Base-by-base conservation (phyloP, 23 tunicate species). In the Trididemnum miniatum region DNA sequence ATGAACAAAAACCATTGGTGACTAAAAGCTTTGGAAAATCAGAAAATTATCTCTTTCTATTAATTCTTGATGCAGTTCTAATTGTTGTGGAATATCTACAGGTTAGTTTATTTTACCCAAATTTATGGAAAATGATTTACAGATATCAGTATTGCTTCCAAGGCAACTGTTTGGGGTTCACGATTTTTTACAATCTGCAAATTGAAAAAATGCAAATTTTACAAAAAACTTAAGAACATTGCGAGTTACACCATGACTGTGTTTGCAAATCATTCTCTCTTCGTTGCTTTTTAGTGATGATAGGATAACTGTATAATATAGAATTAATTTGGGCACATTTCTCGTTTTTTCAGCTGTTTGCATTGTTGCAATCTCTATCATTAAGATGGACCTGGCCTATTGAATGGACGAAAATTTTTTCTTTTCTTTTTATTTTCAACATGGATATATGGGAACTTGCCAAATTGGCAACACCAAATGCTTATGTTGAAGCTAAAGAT, bases 321-420 rank as follows among this genome's bases (percentile, higher is more conserved):
- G 18, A 49, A 49, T 49, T 49, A 9, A 12, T 9, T 49, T n/a
- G n/a, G n/a, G n/a, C n/a, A n/a, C n/a, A n/a, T n/a, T n/a, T n/a
- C n/a, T 20, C 32, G 3, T 67, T 64, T 35, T 57, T 82, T 29
- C 71, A 93, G 93, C 35, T 80, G 23, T 93, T 84, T 57, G 93
- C 98, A 20, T 76, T 93, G 65, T 3, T 93, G 5, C 83, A 73
- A 59, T 93, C 98, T 29, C 38, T 93, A 29, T 85, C 90, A 39
- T 82, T 93, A 44, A 59, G 98, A 39, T 93, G 93, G 98, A 52
- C 98, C 64, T 93, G 98, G 98, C 98, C 98, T 29, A 35, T 72
- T 28, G 62, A 87, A 28, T 93, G 93, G 93, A 80, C 84, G 20
- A 84, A 29, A 63, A 20, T 79, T 0, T 60, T 84, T 33, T 71